Evolutionary conservation across 1,140 invertebrate genomes (phyloP), one percentile per base, ranked within the genome.

Genomic region (Pteromalus puparum): DNA sequence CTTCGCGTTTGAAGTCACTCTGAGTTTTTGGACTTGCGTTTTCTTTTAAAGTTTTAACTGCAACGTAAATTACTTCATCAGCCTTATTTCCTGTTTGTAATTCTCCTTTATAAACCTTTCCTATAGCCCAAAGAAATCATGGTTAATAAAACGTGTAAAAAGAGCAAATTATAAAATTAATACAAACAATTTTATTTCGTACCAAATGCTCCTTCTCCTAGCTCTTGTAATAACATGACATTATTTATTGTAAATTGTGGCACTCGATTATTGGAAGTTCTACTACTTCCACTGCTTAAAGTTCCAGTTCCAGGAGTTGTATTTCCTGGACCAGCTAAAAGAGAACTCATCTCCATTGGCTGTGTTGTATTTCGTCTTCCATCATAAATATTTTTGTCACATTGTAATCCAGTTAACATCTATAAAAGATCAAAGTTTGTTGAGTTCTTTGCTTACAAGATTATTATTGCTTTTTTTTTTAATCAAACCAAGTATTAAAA

Each of bases 181-280:
- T 48, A 75, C 42, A 81, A 21, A 53, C 18, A 15, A 18, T 61
- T 61, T 61, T 7, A n/a, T 70, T 61, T 76, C 90, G 94, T 95
- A 94, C 98, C 98, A 93, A 99, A 99, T 74, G 98, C 97, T 34
- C 98, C 98, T 94, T 99, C 98, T 53, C 98, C 98, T 2, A 99
- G 93, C 92, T 99, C 98, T 91, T 99, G 97, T 53, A 98, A 93
- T 89, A 99, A 99, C 83, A 96, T 94, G 0, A 99, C 96, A 90
- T 97, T 97, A 73, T 96, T 95, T 81, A 96, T 92, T 1, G 95
- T 95, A 93, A 95, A 98, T 86, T 94, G 96, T 88, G 95, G 95
- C 87, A 97, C 95, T 91, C 95, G 93, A 9, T 93, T 94, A 85
- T 94, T 93, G 18, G 94, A 94, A 86, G 93, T 91, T 91, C 94